Percentiles rank a stretch among this genome's conserved stretches.
These are phyloP conservation scores for Megaptera novaeangliae DNA, from an alignment of 2,113 vertebrate genomes.

Conservation along the genomic window DNA sequence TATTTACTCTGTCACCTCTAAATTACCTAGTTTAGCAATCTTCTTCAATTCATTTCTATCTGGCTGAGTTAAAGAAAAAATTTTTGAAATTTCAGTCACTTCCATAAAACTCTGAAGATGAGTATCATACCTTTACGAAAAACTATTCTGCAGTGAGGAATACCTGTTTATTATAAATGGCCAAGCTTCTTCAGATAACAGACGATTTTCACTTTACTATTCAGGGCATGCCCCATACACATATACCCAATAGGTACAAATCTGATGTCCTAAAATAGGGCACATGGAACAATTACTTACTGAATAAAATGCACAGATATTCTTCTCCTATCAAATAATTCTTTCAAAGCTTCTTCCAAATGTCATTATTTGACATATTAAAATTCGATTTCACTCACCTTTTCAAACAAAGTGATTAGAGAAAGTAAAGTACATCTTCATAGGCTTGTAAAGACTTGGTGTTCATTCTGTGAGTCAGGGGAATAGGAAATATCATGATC, in stretches of 20 bases:
- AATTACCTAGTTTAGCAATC: conserved; percentile 17
- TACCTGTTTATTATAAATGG: not conserved
- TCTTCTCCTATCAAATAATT: not conserved
- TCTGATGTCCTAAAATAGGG: not conserved
- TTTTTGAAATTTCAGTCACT: conserved; percentile 33
- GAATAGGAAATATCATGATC: not conserved
- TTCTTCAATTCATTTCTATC: conserved; percentile 39
- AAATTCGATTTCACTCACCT: conserved; percentile 25
- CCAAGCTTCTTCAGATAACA: not conserved
- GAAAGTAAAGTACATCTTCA: not conserved
- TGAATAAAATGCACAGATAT: not conserved
- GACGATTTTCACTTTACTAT: not conserved
- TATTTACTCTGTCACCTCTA: conserved; percentile 5
- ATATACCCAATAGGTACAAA: not conserved
- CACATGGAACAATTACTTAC: not conserved
- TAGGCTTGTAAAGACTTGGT: not conserved
- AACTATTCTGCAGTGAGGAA: conserved; percentile 24
- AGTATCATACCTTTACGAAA: not conserved
- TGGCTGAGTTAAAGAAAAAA: not conserved
- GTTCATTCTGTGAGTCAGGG: not conserved
- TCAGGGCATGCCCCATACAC: not conserved
- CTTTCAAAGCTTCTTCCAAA: conserved; percentile 1
- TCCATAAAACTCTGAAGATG: not conserved
- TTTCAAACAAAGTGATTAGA: not conserved
- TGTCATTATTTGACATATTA: not conserved